Percentiles rank a stretch among this genome's conserved stretches.
phyloP scores from a whole-genome alignment of 2,113 vertebrate genomes.

The Macaca mulatta region DNA sequence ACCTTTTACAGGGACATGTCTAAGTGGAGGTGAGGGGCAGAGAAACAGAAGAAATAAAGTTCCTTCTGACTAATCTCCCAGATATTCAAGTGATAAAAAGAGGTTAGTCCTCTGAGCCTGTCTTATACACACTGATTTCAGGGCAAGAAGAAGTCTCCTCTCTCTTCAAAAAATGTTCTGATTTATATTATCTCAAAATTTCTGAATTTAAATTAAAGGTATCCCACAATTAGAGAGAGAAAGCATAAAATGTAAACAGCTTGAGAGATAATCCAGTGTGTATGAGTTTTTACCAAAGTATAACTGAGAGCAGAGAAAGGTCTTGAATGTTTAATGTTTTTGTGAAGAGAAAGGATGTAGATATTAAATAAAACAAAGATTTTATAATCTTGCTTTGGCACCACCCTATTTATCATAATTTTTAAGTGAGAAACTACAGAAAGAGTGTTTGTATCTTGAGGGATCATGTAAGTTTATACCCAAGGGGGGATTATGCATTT shows the following conservation, averaged over 20 bases:
- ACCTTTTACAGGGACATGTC: not conserved
- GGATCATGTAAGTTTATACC: not conserved
- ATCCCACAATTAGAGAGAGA: not conserved
- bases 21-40: not conserved
- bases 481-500: not conserved
- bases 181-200: not conserved
- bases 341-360: not conserved
- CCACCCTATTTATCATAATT: not conserved
- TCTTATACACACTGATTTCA: not conserved
- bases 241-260: slow-evolving; percentile 2
- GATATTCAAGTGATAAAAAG: not conserved
- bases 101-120: not conserved
- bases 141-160: not conserved
- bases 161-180: not conserved
- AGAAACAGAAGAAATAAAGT: not conserved
- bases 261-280: not conserved
- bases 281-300: not conserved
- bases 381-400: not conserved
- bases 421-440: slow-evolving; percentile 8
- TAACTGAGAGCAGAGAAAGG: not conserved
- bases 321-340: not conserved
- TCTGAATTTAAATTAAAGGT: slow-evolving; percentile 13
- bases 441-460: not conserved
- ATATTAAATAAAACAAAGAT: not conserved
- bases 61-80: not conserved